Conservation (phyloP, 2,888 invertebrate species). For the Phytoseiulus persimilis region DNA sequence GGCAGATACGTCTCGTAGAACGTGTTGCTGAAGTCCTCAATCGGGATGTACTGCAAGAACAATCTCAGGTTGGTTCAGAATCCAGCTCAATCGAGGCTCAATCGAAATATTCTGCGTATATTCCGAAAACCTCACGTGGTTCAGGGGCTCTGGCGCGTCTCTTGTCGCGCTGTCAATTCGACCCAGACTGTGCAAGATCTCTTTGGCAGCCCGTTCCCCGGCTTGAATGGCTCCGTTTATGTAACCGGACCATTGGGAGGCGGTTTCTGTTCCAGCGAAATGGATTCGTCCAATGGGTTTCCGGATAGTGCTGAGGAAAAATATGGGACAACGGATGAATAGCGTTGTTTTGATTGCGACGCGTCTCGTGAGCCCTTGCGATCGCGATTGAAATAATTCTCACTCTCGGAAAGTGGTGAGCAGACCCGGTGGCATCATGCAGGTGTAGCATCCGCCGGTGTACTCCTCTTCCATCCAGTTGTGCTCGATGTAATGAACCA, state of each 20-base stretch:
- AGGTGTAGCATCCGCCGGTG: conserved; percentile 50
- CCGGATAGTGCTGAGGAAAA: conserved; percentile 47
- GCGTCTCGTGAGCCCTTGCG: conserved; percentile 42
- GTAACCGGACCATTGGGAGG: conserved; percentile 47
- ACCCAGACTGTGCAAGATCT: conserved; percentile 46
- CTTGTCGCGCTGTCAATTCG: neutral
- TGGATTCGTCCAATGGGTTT: conserved; percentile 47
- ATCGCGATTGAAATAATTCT: conserved; percentile 40
- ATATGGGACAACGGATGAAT: too few species aligned
- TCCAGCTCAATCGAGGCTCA: neutral
- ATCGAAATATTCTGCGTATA: too few species aligned
- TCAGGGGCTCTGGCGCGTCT: conserved; percentile 14
- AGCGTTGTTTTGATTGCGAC: too few species aligned
- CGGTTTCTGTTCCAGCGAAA: conserved; percentile 47
- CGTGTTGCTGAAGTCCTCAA: conserved; percentile 29
- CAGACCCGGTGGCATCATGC: conserved; percentile 49
- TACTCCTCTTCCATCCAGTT: conserved; percentile 50
- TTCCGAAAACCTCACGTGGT: neutral
- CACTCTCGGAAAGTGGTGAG: conserved; percentile 49
- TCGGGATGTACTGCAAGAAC: conserved; percentile 16
- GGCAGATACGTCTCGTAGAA: conserved; percentile 34
- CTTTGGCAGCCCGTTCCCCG: conserved; percentile 47
- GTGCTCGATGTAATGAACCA: conserved; percentile 48
- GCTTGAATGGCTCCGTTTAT: conserved; percentile 47
- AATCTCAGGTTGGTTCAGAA: neutral